Evolutionary conservation across 2,888 invertebrate species (phyloP).

Genomic region (Drosophila ezoana): DNA sequence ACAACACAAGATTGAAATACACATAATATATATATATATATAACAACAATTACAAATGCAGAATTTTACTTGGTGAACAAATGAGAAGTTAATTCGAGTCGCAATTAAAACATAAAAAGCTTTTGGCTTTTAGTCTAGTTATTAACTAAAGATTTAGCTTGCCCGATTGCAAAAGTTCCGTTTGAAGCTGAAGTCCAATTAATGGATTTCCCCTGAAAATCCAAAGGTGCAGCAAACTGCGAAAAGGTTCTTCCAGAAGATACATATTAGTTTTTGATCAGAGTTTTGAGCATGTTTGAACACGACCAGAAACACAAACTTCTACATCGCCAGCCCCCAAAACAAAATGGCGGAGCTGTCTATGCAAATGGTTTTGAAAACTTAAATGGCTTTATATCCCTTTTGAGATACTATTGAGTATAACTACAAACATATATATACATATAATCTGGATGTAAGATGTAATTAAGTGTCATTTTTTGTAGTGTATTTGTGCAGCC

Average conservation of each 20-base stretch:
- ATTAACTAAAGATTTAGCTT: not conserved
- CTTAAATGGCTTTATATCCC: slow-evolving; percentile 80
- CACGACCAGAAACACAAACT: slow-evolving; percentile 19
- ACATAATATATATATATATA: slow-evolving; percentile 55
- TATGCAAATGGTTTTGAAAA: slow-evolving; percentile 65
- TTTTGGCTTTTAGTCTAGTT: slow-evolving; percentile 13
- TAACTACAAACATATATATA: slow-evolving; percentile 43
- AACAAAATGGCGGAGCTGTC: slow-evolving; percentile 33
- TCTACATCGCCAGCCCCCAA: slow-evolving; percentile 37
- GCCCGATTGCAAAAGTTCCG: slow-evolving; percentile 14
- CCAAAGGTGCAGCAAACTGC: slow-evolving; percentile 26
- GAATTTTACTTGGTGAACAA: slow-evolving; percentile 26
- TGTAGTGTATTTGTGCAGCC: slow-evolving; percentile 57
- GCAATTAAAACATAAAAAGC: not conserved
- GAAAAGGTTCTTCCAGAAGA: slow-evolving; percentile 24
- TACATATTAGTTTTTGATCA: slow-evolving; percentile 25
- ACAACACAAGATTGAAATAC: slow-evolving; percentile 74
- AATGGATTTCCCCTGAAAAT: not conserved
- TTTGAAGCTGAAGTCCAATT: slow-evolving; percentile 4
- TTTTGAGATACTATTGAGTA: slow-evolving; percentile 77
- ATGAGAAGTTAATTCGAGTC: not conserved
- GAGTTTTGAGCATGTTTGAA: slow-evolving; percentile 16
- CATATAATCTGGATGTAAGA: slow-evolving; percentile 45
- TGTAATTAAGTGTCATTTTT: slow-evolving; percentile 61
- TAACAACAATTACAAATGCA: slow-evolving; percentile 44